Base-by-base conservation (phyloP, 2,888 invertebrate genomes). In the Eurytoma adleriae region DNA sequence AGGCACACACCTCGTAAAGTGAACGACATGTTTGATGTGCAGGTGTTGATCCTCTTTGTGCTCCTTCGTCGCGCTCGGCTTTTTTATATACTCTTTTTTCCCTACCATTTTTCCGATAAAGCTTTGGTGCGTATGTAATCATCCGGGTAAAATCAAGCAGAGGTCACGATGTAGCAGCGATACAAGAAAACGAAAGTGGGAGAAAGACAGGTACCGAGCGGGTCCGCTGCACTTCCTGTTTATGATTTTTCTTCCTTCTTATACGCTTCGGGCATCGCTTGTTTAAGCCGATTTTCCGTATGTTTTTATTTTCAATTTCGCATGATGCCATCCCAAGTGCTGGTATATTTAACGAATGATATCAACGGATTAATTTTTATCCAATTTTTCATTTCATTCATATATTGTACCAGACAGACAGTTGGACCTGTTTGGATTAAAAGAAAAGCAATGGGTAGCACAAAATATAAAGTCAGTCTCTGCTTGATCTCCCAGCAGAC, bases 271-370 rank as follows among this genome's bases (percentile, higher is more conserved):
- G 56, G 30, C 75, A 61, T 68, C 75, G 83, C 82, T 85, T 84
- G 83, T 83, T 83, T 82, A 24, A 72, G 61, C 61, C 68, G 81
- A 75, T 73, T 83, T 79, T 76, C 0, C 74, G 76, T 59, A 67
- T 71, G 24, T 73, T 72, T 40, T 71, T 75, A n/a, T 61, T 71
- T 57, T 71, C 30, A 20, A 12, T 30, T 77, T 77, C 30, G 4
- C 16, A 12, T 14, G 68, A 52, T 40, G 5, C 3, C 16, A 54
- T 18, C 14, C 56, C 48, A 59, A 18, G 68, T 68, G 24, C 18
- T 20, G 40, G 40, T 12, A 61, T 73, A 18, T 24, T 20, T 54
- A 40, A 5, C 57, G 20, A 20, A 27, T 52, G 13, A 13, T 24
- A 59, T n/a, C 24, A 57, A 13, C 27, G 61, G 12, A 69, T 76